Conservation (phyloP, 2,797 vertebrate species). For the Coregonus sp. region DNA sequence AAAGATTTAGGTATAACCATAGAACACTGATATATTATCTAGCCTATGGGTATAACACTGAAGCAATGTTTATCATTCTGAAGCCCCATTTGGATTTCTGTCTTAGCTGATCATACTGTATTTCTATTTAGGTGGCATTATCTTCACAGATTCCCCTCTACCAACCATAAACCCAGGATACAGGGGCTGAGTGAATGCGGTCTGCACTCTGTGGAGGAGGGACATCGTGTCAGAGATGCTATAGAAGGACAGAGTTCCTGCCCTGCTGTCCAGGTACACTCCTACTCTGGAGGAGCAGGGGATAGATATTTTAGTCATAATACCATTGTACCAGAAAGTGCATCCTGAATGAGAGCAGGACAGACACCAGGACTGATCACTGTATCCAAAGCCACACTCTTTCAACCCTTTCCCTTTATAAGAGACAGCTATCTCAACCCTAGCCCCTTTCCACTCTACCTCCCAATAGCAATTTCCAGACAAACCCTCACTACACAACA, state of each 20-base stretch:
- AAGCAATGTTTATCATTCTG: no score
- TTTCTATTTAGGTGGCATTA: background rate
- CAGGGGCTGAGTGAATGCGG: no score
- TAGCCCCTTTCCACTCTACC: slow-evolving; percentile 44
- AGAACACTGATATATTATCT: no score
- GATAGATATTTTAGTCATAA: background rate
- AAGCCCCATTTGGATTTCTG: no score
- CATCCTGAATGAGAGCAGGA: background rate
- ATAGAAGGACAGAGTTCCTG: no score
- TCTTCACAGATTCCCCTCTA: background rate
- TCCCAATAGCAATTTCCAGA: slow-evolving; percentile 52
- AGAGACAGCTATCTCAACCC: background rate
- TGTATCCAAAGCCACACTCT: background rate
- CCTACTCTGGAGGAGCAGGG: slow-evolving; percentile 21
- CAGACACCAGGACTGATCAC: slow-evolving; percentile 6
- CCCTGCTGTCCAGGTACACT: no score
- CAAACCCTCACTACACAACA: slow-evolving; percentile 49
- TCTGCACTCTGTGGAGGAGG: no score
- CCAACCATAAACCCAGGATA: slow-evolving; percentile 27
- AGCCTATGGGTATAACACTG: no score
- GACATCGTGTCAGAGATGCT: no score
- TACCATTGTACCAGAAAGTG: background rate
- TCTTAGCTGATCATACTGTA: no score
- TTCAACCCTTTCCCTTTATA: background rate
- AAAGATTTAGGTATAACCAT: no score